A percentile compares a stretch with the other conserved stretches of the same genome.
These are phyloP conservation scores for Campoletis sonorensis DNA, from an alignment of 1,140 invertebrate species.

Conservation along the genomic window DNA sequence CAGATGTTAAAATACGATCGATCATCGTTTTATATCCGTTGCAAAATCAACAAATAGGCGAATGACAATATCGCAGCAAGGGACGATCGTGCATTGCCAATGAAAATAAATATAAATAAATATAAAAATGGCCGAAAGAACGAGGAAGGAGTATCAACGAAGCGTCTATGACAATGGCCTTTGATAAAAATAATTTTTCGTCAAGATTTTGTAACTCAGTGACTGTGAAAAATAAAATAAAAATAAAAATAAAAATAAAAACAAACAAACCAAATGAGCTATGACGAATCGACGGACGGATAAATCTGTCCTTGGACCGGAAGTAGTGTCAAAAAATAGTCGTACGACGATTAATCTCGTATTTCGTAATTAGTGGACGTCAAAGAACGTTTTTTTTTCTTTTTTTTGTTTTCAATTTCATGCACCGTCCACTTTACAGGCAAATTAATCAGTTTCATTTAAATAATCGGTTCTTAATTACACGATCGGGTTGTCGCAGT, in stretches of 20 bases:
- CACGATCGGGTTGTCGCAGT: slow-evolving; percentile 86
- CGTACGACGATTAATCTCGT: not conserved
- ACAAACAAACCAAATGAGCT: not conserved
- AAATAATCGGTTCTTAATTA: slow-evolving; percentile 79
- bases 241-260: too few species aligned
- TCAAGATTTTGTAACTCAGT: not conserved
- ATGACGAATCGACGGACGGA: not conserved
- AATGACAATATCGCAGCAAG: not conserved
- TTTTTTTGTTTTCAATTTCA: not conserved
- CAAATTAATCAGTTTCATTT: not conserved
- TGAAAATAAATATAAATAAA: not conserved
- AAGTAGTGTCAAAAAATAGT: not conserved
- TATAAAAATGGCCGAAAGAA: slow-evolving; percentile 5
- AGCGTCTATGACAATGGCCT: slow-evolving; percentile 10
- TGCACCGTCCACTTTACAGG: slow-evolving; percentile 4
- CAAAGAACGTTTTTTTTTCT: not conserved
- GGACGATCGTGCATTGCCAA: slow-evolving; percentile 20
- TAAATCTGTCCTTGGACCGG: slow-evolving; percentile 5
- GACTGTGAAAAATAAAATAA: too few species aligned
- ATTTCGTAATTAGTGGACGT: too few species aligned
- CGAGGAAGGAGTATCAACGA: slow-evolving; percentile 24
- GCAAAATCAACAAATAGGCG: not conserved
- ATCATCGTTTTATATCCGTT: slow-evolving; percentile 18
- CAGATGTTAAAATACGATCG: slow-evolving; percentile 29
- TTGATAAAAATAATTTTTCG: not conserved